Evolutionary conservation across 2,888 invertebrate genomes (phyloP), one percentile per base, ranked within the genome.

Genomic region (Agonopterix arenella): DNA sequence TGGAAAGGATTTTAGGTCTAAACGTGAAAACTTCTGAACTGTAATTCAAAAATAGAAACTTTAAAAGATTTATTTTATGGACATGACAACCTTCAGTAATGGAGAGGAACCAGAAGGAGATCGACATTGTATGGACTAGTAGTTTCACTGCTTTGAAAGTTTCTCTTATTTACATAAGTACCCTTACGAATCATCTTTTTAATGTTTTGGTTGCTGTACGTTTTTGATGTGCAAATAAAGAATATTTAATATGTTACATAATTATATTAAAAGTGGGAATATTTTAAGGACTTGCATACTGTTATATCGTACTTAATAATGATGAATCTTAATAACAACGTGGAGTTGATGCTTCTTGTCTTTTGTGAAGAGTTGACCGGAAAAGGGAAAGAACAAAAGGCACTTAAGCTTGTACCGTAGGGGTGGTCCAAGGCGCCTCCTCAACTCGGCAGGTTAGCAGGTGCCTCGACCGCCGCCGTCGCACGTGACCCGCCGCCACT

Each of bases 401-500:
- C 44, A 44, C 9, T 66, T 61, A 52, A 48, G 48, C 8, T 18
- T 36, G 38, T 49, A 42, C 36, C 10, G 43, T 53, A 53, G 48
- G 47, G 28, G 53, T 47, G 49, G 44, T 42, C 28, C 28, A 5
- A 45, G 51, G 51, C 56, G 57, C 68, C 80, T 76, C 61, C 66
- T 66, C 62, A 75, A 82, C 62, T 83, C 60, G 68, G 78, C 69
- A 67, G 79, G 74, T 62, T 83, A 74, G 69, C 77, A 77, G 73
- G 76, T 76, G 78, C 56, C 58, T 51, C 56, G 63, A 13, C 40
- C 40, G 70, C 68, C 68, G 66, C 71, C 69, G 68, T 62, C 76
- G 79, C 82, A 79, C 76, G 81, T 75, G 79, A 81, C 76, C 70
- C 70, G 75, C 62, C 76, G 81, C 76, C 88, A 88, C 77, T 86